A percentile compares a stretch with the other conserved stretches of the same genome.
phyloP scores from a whole-genome alignment of 2,888 invertebrate genomes.

The Linnaemya vulpina region DNA sequence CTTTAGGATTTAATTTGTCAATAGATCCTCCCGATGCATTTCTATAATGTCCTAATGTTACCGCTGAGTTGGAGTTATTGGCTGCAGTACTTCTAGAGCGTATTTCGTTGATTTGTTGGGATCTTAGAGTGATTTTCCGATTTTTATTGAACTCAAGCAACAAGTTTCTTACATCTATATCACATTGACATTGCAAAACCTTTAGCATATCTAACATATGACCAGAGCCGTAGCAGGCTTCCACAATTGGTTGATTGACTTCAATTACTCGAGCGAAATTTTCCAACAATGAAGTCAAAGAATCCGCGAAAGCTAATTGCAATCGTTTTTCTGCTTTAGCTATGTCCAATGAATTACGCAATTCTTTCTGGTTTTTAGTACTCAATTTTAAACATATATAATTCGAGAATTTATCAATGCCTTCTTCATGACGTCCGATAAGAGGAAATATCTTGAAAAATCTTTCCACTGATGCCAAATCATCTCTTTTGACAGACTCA shows the following conservation, averaged over 20 bases:
- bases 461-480: slow-evolving; percentile 94
- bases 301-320: slow-evolving; percentile 92
- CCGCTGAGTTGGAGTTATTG: slow-evolving; percentile 70
- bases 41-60: slow-evolving; percentile 79
- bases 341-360: slow-evolving; percentile 87
- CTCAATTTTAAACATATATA: slow-evolving; percentile 91
- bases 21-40: slow-evolving; percentile 81
- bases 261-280: slow-evolving; percentile 92
- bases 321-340: slow-evolving; percentile 88
- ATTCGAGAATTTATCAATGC: slow-evolving; percentile 92
- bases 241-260: slow-evolving; percentile 93
- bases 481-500: slow-evolving; percentile 94
- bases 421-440: slow-evolving; percentile 94
- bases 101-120: slow-evolving; percentile 85
- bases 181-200: slow-evolving; percentile 91
- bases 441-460: slow-evolving; percentile 99
- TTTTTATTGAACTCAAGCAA: slow-evolving; percentile 89
- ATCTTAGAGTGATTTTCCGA: slow-evolving; percentile 86
- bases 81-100: slow-evolving; percentile 83
- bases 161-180: slow-evolving; percentile 86
- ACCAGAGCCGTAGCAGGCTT: slow-evolving; percentile 94
- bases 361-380: slow-evolving; percentile 88
- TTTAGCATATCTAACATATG: slow-evolving; percentile 88
- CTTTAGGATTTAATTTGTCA: slow-evolving; percentile 90
- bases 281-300: slow-evolving; percentile 92